phyloP scores from a whole-genome alignment of 2,113 vertebrate species.

The Uropsilus gracilis region DNA sequence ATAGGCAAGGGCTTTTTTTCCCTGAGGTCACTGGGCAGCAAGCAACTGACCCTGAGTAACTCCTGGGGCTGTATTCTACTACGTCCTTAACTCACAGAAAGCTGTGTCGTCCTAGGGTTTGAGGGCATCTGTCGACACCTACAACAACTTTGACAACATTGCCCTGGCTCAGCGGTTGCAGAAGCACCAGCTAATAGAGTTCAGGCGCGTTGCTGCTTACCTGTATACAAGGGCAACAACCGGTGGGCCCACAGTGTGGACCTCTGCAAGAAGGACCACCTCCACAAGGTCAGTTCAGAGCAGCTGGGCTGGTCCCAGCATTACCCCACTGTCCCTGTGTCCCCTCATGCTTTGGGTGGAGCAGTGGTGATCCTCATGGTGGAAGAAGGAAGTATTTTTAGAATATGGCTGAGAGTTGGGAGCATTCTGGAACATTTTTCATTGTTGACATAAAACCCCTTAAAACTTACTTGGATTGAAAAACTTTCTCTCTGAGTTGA shows the following conservation, averaged over 20 bases:
- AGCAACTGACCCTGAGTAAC: not conserved
- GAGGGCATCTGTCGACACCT: slow-evolving; percentile 93
- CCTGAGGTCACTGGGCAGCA: not conserved
- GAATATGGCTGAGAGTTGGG: not conserved
- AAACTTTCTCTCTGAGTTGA: not conserved
- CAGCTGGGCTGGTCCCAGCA: not conserved
- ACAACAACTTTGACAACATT: slow-evolving; percentile 95
- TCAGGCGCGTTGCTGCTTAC: slow-evolving; percentile 93
- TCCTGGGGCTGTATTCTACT: not conserved
- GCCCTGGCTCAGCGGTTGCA: slow-evolving; percentile 92
- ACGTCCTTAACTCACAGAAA: not conserved
- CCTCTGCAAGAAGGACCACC: slow-evolving; percentile 94
- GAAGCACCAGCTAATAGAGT: slow-evolving; percentile 94
- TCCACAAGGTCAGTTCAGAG: slow-evolving; percentile 90
- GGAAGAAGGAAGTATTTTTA: not conserved
- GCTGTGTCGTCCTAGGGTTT: slow-evolving; percentile 86
- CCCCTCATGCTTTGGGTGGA: not conserved
- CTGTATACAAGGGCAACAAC: slow-evolving; percentile 94
- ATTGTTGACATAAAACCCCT: not conserved
- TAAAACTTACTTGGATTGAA: not conserved
- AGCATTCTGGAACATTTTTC: not conserved
- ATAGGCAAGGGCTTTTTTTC: not conserved
- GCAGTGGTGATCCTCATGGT: no score
- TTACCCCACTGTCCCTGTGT: not conserved
- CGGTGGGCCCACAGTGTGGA: slow-evolving; percentile 95